A percentile compares a stretch with the other conserved stretches of the same genome.
Evolutionary conservation across 1,140 invertebrate species (phyloP).

Genomic region (Gyrodactylus salaris): DNA sequence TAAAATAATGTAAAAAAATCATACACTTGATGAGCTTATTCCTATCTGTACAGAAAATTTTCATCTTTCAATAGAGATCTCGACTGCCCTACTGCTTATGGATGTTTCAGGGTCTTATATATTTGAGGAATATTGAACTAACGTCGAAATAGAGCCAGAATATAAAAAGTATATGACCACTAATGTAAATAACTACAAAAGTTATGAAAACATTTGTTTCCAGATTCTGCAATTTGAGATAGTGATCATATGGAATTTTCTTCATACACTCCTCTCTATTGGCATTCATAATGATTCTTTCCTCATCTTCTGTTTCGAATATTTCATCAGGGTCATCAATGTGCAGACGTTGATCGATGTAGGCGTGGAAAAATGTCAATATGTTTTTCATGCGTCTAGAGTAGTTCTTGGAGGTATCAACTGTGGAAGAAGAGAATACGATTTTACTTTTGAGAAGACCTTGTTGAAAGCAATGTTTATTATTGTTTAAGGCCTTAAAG

Average conservation of each 20-base stretch:
- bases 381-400: background rate
- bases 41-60: too few relatives aligned
- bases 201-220: slow-evolving; percentile 12
- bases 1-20: too few relatives aligned
- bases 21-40: too few relatives aligned
- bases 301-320: background rate
- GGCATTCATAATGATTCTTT: background rate
- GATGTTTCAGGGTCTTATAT: too few relatives aligned
- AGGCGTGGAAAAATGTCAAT: background rate
- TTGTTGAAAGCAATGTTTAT: too few relatives aligned
- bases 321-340: background rate
- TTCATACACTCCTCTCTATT: background rate
- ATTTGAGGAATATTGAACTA: too few relatives aligned
- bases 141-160: slow-evolving; percentile 13
- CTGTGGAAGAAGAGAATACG: background rate
- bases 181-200: slow-evolving; percentile 11
- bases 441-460: too few relatives aligned
- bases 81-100: too few relatives aligned
- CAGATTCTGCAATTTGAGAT: slow-evolving; percentile 7
- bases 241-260: background rate
- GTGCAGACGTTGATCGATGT: background rate
- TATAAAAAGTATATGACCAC: slow-evolving; percentile 12
- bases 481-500: too few relatives aligned
- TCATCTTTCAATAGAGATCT: too few relatives aligned
- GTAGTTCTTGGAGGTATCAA: background rate